phyloP scores from a whole-genome alignment of 2,888 invertebrate species.

The Dendrolimus pini region DNA sequence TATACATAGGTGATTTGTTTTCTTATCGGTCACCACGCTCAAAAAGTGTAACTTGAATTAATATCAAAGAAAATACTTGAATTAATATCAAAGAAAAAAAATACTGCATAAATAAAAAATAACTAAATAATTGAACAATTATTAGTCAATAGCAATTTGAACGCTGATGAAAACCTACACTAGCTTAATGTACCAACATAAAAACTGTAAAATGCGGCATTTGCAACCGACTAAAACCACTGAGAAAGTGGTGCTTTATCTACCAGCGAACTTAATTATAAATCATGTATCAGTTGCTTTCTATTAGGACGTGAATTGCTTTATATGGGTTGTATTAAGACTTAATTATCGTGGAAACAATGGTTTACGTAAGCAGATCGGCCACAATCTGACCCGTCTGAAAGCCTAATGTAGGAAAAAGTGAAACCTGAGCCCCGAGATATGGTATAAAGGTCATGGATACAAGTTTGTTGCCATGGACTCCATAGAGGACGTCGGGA shows the following conservation, averaged over 20 bases:
- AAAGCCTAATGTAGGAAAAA: neutral
- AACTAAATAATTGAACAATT: no score
- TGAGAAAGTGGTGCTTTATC: constrained; percentile 1
- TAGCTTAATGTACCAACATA: no score
- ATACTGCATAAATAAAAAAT: no score
- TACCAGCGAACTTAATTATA: constrained; percentile 19
- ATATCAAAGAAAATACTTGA: no score
- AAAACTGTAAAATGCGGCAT: no score
- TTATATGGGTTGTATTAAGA: constrained; percentile 27
- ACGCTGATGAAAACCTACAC: no score
- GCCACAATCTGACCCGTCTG: constrained; percentile 23
- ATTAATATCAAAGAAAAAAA: no score
- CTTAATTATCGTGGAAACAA: constrained; percentile 35
- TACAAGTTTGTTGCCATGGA: neutral
- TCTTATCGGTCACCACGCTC: no score
- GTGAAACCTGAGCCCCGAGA: neutral
- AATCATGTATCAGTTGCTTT: constrained; percentile 12
- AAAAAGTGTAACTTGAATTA: no score
- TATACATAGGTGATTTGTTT: no score
- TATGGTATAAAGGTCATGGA: neutral
- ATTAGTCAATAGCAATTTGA: no score
- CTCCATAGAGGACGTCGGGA: neutral
- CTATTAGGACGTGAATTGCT: constrained; percentile 28
- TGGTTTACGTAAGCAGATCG: constrained; percentile 33
- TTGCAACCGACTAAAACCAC: neutral